Evolutionary conservation across 2,113 vertebrate genomes (phyloP).

Genomic region (Arenaria interpres): DNA sequence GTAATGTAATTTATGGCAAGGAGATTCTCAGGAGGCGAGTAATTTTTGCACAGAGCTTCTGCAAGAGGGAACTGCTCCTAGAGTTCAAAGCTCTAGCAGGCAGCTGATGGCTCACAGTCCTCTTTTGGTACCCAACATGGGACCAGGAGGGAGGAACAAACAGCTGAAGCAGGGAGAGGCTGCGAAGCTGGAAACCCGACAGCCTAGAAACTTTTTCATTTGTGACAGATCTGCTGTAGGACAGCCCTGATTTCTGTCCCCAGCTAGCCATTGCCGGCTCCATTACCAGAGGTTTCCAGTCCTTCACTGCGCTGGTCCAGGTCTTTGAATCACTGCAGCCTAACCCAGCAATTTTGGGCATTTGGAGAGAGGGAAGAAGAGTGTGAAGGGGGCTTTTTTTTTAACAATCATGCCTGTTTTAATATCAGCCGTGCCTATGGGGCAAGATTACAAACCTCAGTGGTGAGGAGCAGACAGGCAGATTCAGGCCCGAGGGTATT

Average conservation of each 20-base stretch:
- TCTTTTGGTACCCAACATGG: neutral
- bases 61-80: neutral
- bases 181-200: neutral
- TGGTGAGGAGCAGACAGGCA: neutral
- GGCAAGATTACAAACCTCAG: neutral
- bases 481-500: neutral
- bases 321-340: neutral
- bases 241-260: neutral
- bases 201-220: neutral
- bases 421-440: neutral
- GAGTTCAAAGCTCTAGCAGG: neutral
- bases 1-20: neutral
- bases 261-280: neutral
- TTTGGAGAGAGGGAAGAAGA: neutral
- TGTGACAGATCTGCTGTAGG: neutral
- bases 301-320: neutral
- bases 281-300: neutral
- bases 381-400: neutral
- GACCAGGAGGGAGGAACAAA: neutral
- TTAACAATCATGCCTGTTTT: neutral
- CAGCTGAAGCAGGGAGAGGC: neutral
- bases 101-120: accelerated
- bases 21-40: neutral
- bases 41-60: neutral
- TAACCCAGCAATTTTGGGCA: neutral